Conservation (phyloP, 2,113 vertebrate species). For the Physeter macrocephalus region DNA sequence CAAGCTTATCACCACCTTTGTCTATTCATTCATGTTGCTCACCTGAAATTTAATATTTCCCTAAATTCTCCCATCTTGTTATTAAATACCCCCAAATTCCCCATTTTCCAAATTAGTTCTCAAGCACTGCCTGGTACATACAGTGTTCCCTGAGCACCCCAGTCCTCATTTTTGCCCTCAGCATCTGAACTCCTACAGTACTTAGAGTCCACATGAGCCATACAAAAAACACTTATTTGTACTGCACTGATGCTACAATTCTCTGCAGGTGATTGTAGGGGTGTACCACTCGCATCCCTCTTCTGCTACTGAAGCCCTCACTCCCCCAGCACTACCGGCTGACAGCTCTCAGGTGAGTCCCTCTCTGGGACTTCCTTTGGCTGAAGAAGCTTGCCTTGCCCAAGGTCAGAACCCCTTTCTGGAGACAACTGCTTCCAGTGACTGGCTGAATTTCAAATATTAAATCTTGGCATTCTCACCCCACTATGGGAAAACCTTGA, state of each 20-base stretch:
- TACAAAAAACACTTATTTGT: not conserved
- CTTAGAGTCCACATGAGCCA: not conserved
- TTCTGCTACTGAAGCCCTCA: no score
- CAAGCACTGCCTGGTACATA: not conserved
- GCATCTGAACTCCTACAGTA: not conserved
- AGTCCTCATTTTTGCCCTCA: not conserved
- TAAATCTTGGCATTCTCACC: not conserved
- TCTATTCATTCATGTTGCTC: not conserved
- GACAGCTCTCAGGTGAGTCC: not conserved
- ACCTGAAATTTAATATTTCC: not conserved
- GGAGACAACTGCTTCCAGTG: not conserved
- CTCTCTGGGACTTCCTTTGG: not conserved
- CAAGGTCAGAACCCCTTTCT: not conserved
- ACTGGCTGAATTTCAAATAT: not conserved
- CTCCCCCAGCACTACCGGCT: no score
- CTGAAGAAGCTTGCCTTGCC: not conserved
- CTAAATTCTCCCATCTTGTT: not conserved
- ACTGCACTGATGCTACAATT: not conserved
- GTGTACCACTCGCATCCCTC: not conserved
- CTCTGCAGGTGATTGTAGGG: not conserved
- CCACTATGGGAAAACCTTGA: no score
- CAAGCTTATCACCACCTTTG: not conserved
- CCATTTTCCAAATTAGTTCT: not conserved
- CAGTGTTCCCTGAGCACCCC: not conserved
- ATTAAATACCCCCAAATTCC: not conserved